Conservation (phyloP, 92 coral and sea anemone genomes). For the Palythoa grandiflora region DNA sequence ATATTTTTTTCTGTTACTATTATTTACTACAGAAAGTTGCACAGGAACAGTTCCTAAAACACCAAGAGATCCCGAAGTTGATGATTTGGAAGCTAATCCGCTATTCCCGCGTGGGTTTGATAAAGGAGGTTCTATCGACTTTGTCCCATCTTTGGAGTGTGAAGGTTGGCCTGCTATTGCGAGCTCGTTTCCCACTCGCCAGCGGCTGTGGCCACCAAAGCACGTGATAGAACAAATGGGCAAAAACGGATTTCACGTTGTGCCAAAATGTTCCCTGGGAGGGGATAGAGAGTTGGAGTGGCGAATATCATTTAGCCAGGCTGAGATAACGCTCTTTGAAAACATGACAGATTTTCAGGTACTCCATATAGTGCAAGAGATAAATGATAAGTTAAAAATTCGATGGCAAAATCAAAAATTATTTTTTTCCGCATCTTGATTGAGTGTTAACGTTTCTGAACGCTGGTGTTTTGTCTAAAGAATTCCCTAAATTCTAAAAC, state of each 20-base stretch:
- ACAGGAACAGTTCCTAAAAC: neutral
- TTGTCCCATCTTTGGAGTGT: constrained; percentile 44
- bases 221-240: constrained; percentile 23
- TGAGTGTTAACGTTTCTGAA: too few relatives aligned
- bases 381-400: neutral
- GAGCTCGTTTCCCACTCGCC: constrained; percentile 39
- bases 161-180: constrained; percentile 65
- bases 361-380: neutral
- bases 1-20: too few relatives aligned
- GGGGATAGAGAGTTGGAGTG: constrained; percentile 47
- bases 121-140: neutral
- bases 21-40: neutral
- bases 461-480: too few relatives aligned
- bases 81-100: neutral
- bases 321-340: constrained; percentile 56
- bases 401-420: too few relatives aligned
- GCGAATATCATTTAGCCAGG: constrained; percentile 61
- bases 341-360: constrained; percentile 45
- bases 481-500: too few relatives aligned
- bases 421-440: too few relatives aligned
- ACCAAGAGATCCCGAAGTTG: neutral
- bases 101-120: neutral
- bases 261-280: constrained; percentile 50
- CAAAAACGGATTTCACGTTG: constrained; percentile 45
- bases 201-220: constrained; percentile 41